Conservation (phyloP, 2,797 vertebrate species). For the Helostoma temminkii region DNA sequence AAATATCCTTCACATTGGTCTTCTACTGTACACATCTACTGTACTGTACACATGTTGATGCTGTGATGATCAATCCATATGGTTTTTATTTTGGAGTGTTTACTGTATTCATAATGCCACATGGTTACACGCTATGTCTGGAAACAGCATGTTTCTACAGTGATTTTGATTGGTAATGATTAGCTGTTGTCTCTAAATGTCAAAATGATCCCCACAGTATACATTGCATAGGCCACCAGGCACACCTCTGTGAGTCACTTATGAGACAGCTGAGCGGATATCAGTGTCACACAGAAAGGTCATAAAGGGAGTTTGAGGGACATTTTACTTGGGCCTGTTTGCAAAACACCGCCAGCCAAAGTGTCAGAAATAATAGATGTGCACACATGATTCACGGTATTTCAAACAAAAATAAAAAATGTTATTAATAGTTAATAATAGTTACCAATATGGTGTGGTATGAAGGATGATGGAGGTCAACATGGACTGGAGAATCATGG, state of each 20-base stretch:
- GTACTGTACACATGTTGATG: too few relatives aligned
- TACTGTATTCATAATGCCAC: too few relatives aligned
- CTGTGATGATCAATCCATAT: too few relatives aligned
- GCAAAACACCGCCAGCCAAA: background rate
- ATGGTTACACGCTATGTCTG: too few relatives aligned
- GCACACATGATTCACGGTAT: background rate
- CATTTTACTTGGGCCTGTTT: background rate
- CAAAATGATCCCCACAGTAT: background rate
- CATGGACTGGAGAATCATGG: too few relatives aligned
- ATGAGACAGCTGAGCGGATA: background rate
- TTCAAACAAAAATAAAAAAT: background rate
- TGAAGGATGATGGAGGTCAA: slow-evolving; percentile 5
- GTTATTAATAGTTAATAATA: too few relatives aligned
- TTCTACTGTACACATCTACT: too few relatives aligned
- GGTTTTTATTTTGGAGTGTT: too few relatives aligned
- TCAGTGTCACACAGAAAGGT: background rate
- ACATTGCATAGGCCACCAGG: background rate
- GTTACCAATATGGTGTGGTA: background rate
- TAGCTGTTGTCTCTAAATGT: background rate
- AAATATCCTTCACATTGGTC: too few relatives aligned
- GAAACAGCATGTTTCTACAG: too few relatives aligned
- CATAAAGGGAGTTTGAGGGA: background rate
- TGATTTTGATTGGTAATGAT: too few relatives aligned
- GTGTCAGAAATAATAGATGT: background rate
- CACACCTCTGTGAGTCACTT: background rate